phyloP scores from a whole-genome alignment of 1,140 invertebrate genomes.

The Drosophila dunni region DNA sequence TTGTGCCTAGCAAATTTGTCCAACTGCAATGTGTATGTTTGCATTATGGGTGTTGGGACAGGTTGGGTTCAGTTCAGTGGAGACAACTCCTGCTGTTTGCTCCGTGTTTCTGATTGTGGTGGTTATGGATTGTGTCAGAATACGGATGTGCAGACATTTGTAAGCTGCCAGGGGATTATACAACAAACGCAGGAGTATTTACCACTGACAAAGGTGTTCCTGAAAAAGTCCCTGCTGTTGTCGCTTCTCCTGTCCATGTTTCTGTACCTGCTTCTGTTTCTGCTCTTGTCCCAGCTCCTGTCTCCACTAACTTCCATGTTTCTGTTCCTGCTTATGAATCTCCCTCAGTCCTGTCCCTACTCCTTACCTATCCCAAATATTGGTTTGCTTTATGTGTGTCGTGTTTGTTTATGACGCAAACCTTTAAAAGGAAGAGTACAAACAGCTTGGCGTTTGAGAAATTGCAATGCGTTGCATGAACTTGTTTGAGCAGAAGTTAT shows the following conservation, averaged over 20 bases:
- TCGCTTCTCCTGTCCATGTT: too few species aligned
- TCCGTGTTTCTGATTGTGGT: not conserved
- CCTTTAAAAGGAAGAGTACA: conserved; percentile 29
- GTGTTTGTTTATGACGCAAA: conserved; percentile 49
- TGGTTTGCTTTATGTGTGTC: conserved; percentile 36
- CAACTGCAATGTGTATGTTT: conserved; percentile 80
- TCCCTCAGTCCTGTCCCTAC: too few species aligned
- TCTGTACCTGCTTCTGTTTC: too few species aligned
- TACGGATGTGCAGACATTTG: conserved; percentile 77
- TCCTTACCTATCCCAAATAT: not conserved
- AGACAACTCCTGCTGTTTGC: conserved; percentile 51
- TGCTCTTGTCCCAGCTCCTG: too few species aligned
- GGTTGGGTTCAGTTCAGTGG: conserved; percentile 16
- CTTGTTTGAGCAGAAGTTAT: conserved; percentile 40
- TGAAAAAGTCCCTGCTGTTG: not conserved
- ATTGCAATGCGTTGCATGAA: conserved; percentile 67
- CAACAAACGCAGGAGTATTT: conserved; percentile 70
- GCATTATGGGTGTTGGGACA: conserved; percentile 63
- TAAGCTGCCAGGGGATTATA: conserved; percentile 78
- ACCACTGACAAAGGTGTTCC: conserved; percentile 32
- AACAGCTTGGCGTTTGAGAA: conserved; percentile 44
- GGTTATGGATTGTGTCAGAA: conserved; percentile 45
- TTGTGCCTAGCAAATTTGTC: conserved; percentile 71
- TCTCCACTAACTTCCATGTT: too few species aligned
- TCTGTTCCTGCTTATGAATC: too few species aligned